Evolutionary conservation across 1,140 invertebrate genomes (phyloP).

Genomic region (Radopholus similis): DNA sequence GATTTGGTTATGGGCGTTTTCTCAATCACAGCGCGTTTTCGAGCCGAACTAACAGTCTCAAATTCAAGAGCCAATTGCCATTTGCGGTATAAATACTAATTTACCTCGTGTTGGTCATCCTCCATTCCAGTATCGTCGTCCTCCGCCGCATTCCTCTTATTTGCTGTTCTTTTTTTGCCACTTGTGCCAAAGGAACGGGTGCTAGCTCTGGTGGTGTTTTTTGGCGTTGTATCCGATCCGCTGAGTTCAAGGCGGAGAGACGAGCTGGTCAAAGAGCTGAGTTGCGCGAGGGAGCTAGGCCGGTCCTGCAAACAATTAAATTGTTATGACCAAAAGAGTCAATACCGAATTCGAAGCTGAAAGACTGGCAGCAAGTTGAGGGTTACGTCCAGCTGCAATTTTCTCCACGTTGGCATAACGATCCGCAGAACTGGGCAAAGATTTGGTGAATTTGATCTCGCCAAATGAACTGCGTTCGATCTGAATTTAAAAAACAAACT

Average conservation of each 20-base stretch:
- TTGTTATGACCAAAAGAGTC: neutral
- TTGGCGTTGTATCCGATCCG: neutral
- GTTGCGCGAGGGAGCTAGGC: neutral
- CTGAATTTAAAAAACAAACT: slow-evolving; percentile 21
- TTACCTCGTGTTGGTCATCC: neutral
- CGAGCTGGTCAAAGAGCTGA: neutral
- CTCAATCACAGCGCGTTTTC: too few species aligned
- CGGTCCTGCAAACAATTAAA: neutral
- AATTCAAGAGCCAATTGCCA: too few species aligned
- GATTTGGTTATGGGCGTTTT: too few species aligned
- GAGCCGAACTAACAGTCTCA: too few species aligned
- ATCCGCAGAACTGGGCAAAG: slow-evolving; percentile 23
- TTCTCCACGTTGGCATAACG: slow-evolving; percentile 45
- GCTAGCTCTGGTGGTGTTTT: neutral
- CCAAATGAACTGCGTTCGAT: slow-evolving; percentile 29
- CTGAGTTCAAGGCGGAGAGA: neutral
- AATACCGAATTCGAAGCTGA: neutral
- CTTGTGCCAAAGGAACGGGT: neutral
- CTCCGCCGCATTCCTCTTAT: neutral
- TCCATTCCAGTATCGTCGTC: neutral
- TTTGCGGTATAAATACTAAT: too few species aligned
- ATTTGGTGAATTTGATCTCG: slow-evolving; percentile 29
- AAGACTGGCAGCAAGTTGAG: neutral
- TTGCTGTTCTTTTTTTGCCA: neutral
- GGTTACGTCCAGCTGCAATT: slow-evolving; percentile 22